Evolutionary conservation across 2,797 vertebrate species (phyloP).

Genomic region (Parauchenoglanis ngamensis): DNA sequence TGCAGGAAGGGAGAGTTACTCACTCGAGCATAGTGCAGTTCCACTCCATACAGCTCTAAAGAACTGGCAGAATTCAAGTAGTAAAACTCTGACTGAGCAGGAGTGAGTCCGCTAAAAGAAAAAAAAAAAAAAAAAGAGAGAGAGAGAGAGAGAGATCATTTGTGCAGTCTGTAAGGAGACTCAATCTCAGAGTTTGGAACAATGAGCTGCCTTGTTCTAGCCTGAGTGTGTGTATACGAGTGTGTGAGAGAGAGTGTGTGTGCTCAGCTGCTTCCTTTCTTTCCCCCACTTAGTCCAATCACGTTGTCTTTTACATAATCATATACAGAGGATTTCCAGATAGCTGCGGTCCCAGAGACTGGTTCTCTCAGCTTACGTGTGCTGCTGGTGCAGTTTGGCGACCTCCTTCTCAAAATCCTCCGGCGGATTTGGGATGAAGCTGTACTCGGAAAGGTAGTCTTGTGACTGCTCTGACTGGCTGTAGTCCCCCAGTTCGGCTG

Average conservation of each 20-base stretch:
- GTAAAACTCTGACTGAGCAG: conserved; percentile 96
- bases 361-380: conserved; percentile 78
- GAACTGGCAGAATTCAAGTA: conserved; percentile 94
- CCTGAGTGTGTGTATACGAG: conserved; percentile 21
- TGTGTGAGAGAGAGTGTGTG: conserved; percentile 6
- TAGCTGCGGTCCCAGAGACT: not conserved
- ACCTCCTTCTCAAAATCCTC: conserved; percentile 98
- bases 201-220: conserved; percentile 54
- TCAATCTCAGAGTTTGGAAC: conserved; percentile 45
- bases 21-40: conserved; percentile 99
- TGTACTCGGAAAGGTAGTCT: conserved; percentile 92
- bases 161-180: conserved; percentile 46
- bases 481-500: conserved; percentile 96
- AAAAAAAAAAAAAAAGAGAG: not conserved
- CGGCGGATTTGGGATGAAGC: conserved; percentile 90
- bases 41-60: conserved; percentile 96
- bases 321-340: conserved; percentile 9
- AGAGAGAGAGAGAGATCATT: conserved; percentile 37
- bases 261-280: conserved; percentile 42
- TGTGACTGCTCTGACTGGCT: conserved; percentile 85
- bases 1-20: conserved; percentile 57
- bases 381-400: conserved; percentile 96
- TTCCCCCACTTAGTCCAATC: conserved; percentile 39
- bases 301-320: conserved; percentile 28
- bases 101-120: conserved; percentile 84